Evolutionary conservation across 2,888 invertebrate species (phyloP).

Genomic region (Coenonympha arcania): DNA sequence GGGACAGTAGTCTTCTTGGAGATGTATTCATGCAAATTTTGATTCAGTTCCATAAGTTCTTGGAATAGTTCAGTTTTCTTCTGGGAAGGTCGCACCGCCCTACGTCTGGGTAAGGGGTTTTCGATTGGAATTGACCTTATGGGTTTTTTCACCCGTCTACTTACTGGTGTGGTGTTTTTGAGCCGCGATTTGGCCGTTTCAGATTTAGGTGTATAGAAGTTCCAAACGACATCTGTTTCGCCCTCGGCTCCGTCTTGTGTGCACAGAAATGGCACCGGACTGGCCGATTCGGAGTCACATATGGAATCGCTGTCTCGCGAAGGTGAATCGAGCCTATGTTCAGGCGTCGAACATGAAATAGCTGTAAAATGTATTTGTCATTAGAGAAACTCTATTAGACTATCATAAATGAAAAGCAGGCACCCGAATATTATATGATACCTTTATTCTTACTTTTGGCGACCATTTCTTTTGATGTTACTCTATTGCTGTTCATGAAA

Average conservation of each 20-base stretch:
- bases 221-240: conserved; percentile 69
- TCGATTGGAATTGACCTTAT: conserved; percentile 42
- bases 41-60: conserved; percentile 62
- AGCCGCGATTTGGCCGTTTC: conserved; percentile 40
- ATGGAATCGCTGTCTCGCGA: conserved; percentile 63
- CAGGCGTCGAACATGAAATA: conserved; percentile 61
- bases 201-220: conserved; percentile 68
- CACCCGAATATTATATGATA: conserved; percentile 13
- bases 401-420: too few relatives aligned
- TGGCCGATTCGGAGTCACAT: conserved; percentile 59
- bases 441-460: conserved; percentile 53
- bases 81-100: conserved; percentile 43
- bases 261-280: conserved; percentile 66
- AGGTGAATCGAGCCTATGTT: conserved; percentile 53
- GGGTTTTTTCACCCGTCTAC: conserved; percentile 48
- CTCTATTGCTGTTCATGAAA: conserved; percentile 41
- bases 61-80: conserved; percentile 58
- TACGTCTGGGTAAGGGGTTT: conserved; percentile 49
- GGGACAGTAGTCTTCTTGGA: conserved; percentile 39
- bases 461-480: conserved; percentile 47
- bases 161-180: conserved; percentile 60
- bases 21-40: conserved; percentile 57
- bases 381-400: not conserved
- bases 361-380: conserved; percentile 42
- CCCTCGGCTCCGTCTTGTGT: conserved; percentile 70